phyloP scores from a whole-genome alignment of 2,797 vertebrate genomes.

The Adelosebastes latens region DNA sequence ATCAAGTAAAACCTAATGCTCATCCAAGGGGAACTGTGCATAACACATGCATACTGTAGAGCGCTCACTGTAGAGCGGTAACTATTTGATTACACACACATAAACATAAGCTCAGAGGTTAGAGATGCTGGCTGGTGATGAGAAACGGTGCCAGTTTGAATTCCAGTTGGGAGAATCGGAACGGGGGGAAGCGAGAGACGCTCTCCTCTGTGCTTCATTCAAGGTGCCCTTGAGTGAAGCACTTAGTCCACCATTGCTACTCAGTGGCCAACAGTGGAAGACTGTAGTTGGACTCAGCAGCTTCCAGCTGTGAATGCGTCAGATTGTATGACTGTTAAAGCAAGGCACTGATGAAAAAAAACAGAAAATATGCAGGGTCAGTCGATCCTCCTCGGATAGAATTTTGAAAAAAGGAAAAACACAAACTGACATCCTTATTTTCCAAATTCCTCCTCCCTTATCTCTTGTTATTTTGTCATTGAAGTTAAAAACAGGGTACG shows the following conservation, averaged over 20 bases:
- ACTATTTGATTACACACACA: constrained; percentile 45
- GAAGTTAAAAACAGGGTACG: neutral
- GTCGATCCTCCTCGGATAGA: neutral
- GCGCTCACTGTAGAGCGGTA: constrained; percentile 47
- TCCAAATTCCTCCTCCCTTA: neutral
- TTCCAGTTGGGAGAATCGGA: constrained; percentile 35
- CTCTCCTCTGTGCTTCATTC: constrained; percentile 8
- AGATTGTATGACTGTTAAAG: constrained; percentile 61
- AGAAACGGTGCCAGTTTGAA: constrained; percentile 37
- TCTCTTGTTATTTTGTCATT: neutral
- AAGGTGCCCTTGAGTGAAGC: constrained; percentile 69
- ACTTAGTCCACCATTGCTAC: constrained; percentile 37
- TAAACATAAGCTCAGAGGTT: constrained; percentile 23
- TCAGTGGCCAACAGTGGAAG: constrained; percentile 38
- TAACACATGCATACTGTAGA: constrained; percentile 66
- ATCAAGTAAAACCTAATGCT: constrained; percentile 76
- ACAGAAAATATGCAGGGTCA: constrained; percentile 6
- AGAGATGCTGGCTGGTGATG: constrained; percentile 34
- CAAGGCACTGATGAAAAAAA: constrained; percentile 9
- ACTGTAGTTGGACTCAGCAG: constrained; percentile 53
- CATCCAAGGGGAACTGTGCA: constrained; percentile 67
- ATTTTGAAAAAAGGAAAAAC: neutral
- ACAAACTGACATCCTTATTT: neutral
- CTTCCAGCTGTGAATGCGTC: constrained; percentile 73
- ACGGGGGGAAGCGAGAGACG: neutral